phyloP scores from a whole-genome alignment of 2,113 vertebrate genomes.

The Naja naja region DNA sequence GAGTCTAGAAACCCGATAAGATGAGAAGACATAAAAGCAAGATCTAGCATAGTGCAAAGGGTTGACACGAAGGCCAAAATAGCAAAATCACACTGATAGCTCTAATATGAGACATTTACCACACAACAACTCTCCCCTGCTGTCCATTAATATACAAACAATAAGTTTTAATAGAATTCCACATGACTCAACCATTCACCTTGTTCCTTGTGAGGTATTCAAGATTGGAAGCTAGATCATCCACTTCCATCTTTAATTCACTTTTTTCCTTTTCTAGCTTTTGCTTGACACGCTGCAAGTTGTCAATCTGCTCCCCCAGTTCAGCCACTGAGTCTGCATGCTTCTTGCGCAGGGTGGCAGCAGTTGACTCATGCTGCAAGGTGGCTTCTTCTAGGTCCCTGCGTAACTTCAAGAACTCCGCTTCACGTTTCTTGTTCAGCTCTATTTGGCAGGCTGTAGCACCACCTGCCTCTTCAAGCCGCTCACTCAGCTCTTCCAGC shows the following conservation, averaged over 20 bases:
- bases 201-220: constrained; percentile 87
- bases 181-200: constrained; percentile 68
- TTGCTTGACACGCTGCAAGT: constrained; percentile 87
- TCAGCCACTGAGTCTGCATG: constrained; percentile 81
- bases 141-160: not conserved
- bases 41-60: not conserved
- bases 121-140: not conserved
- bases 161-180: not conserved
- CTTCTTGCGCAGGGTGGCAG: constrained; percentile 81
- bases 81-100: not conserved
- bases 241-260: constrained; percentile 88
- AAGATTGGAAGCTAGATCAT: constrained; percentile 82
- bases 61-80: not conserved
- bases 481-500: constrained; percentile 88
- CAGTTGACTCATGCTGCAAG: constrained; percentile 81
- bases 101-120: not conserved
- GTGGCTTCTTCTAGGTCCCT: constrained; percentile 87
- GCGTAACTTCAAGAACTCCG: constrained; percentile 81
- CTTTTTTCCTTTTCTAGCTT: constrained; percentile 91
- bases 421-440: constrained; percentile 86
- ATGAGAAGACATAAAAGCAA: not conserved
- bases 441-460: constrained; percentile 80
- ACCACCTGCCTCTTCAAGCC: constrained; percentile 87
- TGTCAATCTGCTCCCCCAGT: constrained; percentile 88
- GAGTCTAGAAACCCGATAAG: not conserved